Conservation (phyloP, 2,888 invertebrate species). For the Stenoptilia bipunctidactyla region DNA sequence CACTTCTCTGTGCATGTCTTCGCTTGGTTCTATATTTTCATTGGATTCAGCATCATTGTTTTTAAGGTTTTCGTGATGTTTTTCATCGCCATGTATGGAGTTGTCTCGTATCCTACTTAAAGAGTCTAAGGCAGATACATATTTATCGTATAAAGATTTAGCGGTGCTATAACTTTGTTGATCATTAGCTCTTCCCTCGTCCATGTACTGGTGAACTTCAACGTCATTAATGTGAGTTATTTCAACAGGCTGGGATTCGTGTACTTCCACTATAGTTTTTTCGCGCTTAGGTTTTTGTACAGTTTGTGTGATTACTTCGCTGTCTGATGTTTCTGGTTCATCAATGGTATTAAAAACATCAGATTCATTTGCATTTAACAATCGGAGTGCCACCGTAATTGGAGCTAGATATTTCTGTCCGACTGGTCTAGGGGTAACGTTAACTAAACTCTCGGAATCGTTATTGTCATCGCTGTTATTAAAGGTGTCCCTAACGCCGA, state of each 20-base stretch:
- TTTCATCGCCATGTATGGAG: constrained; percentile 21
- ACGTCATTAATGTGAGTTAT: constrained; percentile 60
- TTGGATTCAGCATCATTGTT: constrained; percentile 26
- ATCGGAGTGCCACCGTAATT: constrained; percentile 69
- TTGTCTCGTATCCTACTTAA: constrained; percentile 29
- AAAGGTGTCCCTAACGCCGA: constrained; percentile 38
- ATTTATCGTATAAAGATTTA: constrained; percentile 41
- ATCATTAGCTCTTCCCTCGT: constrained; percentile 44
- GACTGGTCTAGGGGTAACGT: constrained; percentile 70
- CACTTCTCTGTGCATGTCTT: constrained; percentile 38
- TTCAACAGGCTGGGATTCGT: constrained; percentile 73
- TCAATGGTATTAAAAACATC: constrained; percentile 44
- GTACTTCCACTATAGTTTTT: constrained; percentile 74
- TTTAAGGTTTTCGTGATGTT: constrained; percentile 27
- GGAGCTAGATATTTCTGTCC: constrained; percentile 71
- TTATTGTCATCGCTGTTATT: constrained; percentile 25
- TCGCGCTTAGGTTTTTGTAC: constrained; percentile 45
- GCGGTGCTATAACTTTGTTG: constrained; percentile 16
- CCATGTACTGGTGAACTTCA: constrained; percentile 54
- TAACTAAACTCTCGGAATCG: constrained; percentile 26
- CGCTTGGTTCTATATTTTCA: constrained; percentile 40
- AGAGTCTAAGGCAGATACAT: constrained; percentile 43
- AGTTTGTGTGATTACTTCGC: constrained; percentile 44
- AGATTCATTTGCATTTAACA: constrained; percentile 57
- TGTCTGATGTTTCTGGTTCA: constrained; percentile 49